Conservation (phyloP, 2,113 vertebrate species). For the Carassius auratus region DNA sequence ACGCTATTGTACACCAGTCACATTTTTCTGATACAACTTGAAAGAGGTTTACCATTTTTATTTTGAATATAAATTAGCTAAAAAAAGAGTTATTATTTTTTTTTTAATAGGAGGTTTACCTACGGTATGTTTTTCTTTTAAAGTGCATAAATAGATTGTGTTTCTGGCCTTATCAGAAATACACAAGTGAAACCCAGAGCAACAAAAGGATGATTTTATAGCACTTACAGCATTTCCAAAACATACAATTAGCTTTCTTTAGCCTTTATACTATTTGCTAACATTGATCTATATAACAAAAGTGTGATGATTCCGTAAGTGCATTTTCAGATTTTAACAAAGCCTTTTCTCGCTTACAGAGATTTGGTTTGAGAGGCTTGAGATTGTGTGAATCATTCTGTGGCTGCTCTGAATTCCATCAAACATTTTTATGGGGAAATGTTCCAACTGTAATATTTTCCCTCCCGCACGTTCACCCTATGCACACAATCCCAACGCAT, state of each 20-base stretch:
- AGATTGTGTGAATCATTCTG: constrained; percentile 10
- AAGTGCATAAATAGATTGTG: not conserved
- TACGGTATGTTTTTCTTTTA: too few relatives aligned
- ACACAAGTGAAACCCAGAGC: not conserved
- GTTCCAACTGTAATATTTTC: constrained; percentile 41
- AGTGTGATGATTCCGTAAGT: not conserved
- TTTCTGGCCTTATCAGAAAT: not conserved
- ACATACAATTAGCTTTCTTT: not conserved
- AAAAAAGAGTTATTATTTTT: too few relatives aligned
- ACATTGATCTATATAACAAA: not conserved
- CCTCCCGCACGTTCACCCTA: constrained; percentile 9
- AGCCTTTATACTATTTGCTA: not conserved
- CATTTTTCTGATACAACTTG: too few relatives aligned
- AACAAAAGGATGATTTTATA: not conserved
- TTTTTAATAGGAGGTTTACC: too few relatives aligned
- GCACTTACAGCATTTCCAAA: not conserved
- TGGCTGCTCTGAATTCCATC: constrained; percentile 15
- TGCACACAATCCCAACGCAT: constrained; percentile 15
- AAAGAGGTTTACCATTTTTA: too few relatives aligned
- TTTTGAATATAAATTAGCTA: too few relatives aligned
- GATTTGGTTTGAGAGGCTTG: not conserved
- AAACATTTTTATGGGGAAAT: constrained; percentile 26
- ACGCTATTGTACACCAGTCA: too few relatives aligned
- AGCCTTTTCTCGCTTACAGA: not conserved
- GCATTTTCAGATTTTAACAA: not conserved